Evolutionary conservation across 2,888 invertebrate species (phyloP), one percentile per base, ranked within the genome.

Genomic region (Brachypterus glaber): DNA sequence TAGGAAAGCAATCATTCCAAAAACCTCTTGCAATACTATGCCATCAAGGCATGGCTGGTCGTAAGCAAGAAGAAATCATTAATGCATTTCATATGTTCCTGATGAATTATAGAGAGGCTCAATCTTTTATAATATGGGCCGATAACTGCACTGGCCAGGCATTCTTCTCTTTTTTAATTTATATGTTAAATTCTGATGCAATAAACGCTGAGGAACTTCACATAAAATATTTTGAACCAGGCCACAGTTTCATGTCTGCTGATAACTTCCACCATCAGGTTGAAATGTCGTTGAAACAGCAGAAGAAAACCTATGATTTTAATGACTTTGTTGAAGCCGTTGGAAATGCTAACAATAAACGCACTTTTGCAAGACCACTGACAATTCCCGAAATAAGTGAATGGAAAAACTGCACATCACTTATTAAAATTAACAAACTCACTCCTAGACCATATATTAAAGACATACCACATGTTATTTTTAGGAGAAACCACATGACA

Each of bases 11-110:
- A 11, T 30, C 25, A 8, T 35, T 35, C 12, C n/a, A 31, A 15
- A 11, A 12, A 12, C 38, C 46, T 7, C 3, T 40, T 5, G 49
- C 51, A 17, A 39, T 42, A 17, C 33, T 51, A 11, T 51, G 50
- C 54, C 51, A 58, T 38, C 55, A 58, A 46, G 55, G 46, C 8
- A 33, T 33, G 24, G 12, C 16, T 8, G 33, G 33, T 12, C 7
- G 38, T 12, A 35, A 35, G 14, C 41, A 54, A 36, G 48, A 54
- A 29, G 55, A 55, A 33, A 12, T 35, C 13, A 26, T 26, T 8
- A 31, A 12, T n/a, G 14, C 27, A n/a, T n/a, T 35, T 26, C 9
- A 26, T n/a, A n/a, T n/a, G n/a, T n/a, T n/a, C n/a, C n/a, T n/a
- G n/a, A n/a, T n/a, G 11, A 7, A 8, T 30, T 9, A 30, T 30